Conservation (phyloP, 2,113 vertebrate genomes). For the Xiphorhynchus elegans region DNA sequence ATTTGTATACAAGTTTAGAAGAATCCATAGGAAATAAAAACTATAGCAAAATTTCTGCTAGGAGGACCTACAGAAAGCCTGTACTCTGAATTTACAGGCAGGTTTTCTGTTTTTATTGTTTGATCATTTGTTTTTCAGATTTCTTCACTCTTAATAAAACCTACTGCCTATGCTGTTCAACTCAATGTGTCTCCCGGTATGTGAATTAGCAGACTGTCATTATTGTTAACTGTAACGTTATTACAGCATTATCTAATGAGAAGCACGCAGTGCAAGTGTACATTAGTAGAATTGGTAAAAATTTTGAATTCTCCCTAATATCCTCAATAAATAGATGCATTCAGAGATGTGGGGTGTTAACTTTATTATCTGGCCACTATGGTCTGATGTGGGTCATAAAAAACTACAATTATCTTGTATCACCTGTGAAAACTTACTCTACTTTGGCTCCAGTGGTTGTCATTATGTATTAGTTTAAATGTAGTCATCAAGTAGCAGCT, state of each 20-base stretch:
- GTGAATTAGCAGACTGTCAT: background rate
- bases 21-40: background rate
- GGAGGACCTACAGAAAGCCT: background rate
- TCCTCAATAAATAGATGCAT: background rate
- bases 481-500: background rate
- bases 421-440: background rate
- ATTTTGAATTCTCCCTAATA: background rate
- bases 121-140: background rate
- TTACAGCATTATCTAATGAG: background rate
- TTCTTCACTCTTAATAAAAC: background rate
- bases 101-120: background rate
- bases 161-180: background rate
- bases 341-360: background rate
- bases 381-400: background rate
- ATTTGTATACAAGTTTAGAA: background rate
- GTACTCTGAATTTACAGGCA: background rate
- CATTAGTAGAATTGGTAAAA: background rate
- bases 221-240: background rate
- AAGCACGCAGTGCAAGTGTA: background rate
- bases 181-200: background rate
- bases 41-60: background rate
- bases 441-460: background rate
- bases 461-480: background rate
- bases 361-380: background rate
- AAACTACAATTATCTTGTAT: accelerated